phyloP scores from a whole-genome alignment of 2,113 vertebrate species.

The Periophthalmus modestus region DNA sequence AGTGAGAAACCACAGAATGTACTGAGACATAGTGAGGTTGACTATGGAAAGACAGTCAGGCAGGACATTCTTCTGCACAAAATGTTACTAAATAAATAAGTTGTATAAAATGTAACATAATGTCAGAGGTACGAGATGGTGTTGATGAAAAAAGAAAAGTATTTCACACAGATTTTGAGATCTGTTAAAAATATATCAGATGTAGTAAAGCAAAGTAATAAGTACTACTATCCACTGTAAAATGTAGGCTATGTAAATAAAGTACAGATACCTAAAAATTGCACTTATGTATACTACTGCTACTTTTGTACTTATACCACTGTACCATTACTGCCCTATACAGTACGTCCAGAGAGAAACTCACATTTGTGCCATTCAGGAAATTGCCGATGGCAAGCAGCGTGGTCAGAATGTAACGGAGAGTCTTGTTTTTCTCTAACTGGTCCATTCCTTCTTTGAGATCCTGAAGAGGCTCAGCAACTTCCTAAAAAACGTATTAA shows the following conservation, averaged over 20 bases:
- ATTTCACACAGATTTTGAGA: too few species aligned
- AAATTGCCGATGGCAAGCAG: constrained; percentile 96
- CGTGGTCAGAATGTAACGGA: constrained; percentile 91
- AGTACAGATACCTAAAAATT: too few species aligned
- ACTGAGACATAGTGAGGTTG: constrained; percentile 31
- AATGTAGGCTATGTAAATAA: too few species aligned
- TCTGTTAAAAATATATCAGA: too few species aligned
- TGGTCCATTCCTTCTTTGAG: constrained; percentile 99
- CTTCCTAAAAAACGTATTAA: constrained; percentile 80
- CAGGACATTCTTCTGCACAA: constrained; percentile 58
- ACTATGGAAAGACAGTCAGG: constrained; percentile 47
- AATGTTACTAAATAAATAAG: constrained; percentile 53
- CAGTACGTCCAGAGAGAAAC: constrained; percentile 45
- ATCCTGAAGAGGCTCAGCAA: constrained; percentile 95
- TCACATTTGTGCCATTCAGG: constrained; percentile 95
- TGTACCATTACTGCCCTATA: not conserved
- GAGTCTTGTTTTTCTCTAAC: constrained; percentile 94
- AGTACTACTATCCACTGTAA: not conserved
- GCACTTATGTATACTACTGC: too few species aligned
- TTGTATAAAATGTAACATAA: constrained; percentile 1
- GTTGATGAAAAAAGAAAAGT: constrained; percentile 16
- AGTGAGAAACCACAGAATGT: constrained; percentile 8
- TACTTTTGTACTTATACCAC: not conserved
- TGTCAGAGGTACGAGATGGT: constrained; percentile 13
- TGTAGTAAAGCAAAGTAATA: not conserved